phyloP scores from a whole-genome alignment of 1,140 invertebrate genomes.

The Hermetia illucens region DNA sequence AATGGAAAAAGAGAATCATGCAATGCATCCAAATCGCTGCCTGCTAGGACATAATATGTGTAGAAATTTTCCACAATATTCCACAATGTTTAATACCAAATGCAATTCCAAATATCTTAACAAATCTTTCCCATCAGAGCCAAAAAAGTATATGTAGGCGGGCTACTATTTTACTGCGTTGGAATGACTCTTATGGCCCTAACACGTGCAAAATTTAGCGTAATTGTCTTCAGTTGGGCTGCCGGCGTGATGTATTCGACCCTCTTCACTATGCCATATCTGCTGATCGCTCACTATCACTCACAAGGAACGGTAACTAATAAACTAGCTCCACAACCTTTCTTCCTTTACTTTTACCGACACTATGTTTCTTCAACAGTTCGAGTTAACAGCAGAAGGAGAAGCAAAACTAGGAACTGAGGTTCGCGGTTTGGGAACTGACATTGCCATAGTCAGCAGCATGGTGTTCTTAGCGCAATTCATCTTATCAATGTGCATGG shows the following conservation, averaged over 20 bases:
- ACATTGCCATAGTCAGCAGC: constrained; percentile 82
- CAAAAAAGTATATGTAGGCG: constrained; percentile 73
- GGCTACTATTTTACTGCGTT: constrained; percentile 74
- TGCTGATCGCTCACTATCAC: constrained; percentile 87
- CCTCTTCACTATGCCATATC: constrained; percentile 92
- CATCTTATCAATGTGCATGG: constrained; percentile 72
- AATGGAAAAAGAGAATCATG: no score
- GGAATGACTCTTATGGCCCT: constrained; percentile 84
- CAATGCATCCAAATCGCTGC: no score
- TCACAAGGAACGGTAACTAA: constrained; percentile 62
- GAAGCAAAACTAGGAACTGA: constrained; percentile 34
- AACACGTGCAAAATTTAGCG: constrained; percentile 58
- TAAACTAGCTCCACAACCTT: neutral
- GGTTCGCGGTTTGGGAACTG: constrained; percentile 78
- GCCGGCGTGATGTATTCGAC: constrained; percentile 96
- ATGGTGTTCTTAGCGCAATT: constrained; percentile 95
- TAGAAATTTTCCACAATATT: no score
- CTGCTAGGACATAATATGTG: no score
- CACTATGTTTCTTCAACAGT: constrained; percentile 33
- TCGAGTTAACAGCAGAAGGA: constrained; percentile 42
- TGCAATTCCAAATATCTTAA: no score
- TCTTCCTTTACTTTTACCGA: neutral
- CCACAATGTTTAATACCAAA: no score
- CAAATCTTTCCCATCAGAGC: constrained; percentile 59
- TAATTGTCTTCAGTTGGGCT: constrained; percentile 77